Conservation (phyloP, 2,797 vertebrate genomes). For the Toxotes lorentzi region DNA sequence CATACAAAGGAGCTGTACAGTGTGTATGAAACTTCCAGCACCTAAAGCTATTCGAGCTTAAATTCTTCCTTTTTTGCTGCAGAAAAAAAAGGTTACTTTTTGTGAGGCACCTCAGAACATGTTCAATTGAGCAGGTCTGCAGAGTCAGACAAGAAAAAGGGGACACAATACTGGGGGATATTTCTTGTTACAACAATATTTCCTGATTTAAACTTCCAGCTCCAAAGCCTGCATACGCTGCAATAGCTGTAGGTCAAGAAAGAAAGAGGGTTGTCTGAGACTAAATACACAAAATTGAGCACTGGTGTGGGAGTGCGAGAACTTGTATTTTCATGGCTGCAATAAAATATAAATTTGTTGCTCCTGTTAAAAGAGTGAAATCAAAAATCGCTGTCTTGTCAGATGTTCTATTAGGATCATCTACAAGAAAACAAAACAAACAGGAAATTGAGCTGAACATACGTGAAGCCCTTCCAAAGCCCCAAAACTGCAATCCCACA, state of each 20-base stretch:
- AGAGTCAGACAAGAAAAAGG: slow-evolving; percentile 42
- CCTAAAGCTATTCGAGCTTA: slow-evolving; percentile 13
- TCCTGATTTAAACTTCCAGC: slow-evolving; percentile 50
- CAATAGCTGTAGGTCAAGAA: slow-evolving; percentile 45
- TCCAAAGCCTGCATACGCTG: slow-evolving; percentile 24
- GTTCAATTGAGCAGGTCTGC: slow-evolving; percentile 40
- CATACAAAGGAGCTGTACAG: background rate
- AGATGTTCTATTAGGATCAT: slow-evolving; percentile 19
- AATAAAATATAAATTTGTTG: slow-evolving; percentile 14
- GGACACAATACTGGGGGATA: slow-evolving; percentile 30
- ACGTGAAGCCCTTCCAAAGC: slow-evolving; percentile 21
- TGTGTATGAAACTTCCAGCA: slow-evolving; percentile 14
- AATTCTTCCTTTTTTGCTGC: background rate
- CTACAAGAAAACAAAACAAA: slow-evolving; percentile 17
- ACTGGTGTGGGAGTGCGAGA: slow-evolving; percentile 16
- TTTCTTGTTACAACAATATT: slow-evolving; percentile 52
- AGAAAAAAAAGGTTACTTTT: slow-evolving; percentile 23
- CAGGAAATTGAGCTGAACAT: slow-evolving; percentile 22
- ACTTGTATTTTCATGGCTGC: slow-evolving; percentile 10
- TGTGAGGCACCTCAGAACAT: slow-evolving; percentile 11
- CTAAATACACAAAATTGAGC: slow-evolving; percentile 52
- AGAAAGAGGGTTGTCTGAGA: slow-evolving; percentile 34
- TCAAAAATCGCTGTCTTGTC: background rate
- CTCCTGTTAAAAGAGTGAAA: background rate
- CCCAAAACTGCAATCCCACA: slow-evolving; percentile 25